Evolutionary conservation across 2,113 vertebrate species (phyloP).

Genomic region (Chelonoidis abingdonii): DNA sequence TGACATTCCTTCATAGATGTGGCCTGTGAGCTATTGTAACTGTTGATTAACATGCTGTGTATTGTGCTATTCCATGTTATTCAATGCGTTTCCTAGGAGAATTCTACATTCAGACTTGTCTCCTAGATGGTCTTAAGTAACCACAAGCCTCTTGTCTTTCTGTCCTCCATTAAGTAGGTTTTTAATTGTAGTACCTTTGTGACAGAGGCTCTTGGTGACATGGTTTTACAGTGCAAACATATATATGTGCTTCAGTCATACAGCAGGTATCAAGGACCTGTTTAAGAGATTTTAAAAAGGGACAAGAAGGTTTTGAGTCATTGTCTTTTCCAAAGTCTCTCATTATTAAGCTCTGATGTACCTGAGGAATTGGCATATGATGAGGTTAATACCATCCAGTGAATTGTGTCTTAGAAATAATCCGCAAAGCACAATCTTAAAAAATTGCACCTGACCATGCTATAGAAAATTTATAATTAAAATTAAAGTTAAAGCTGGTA

Average conservation of each 20-base stretch:
- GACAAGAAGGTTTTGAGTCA: not conserved
- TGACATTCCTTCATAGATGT: not conserved
- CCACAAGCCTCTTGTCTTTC: fast-evolving
- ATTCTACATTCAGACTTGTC: not conserved
- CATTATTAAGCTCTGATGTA: not conserved
- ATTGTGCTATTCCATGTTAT: not conserved
- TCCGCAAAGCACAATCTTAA: not conserved
- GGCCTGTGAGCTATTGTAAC: not conserved
- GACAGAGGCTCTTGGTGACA: not conserved
- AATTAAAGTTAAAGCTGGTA: not conserved
- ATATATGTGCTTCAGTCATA: not conserved
- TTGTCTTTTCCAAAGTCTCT: not conserved
- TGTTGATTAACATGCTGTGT: not conserved
- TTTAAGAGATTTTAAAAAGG: conserved; percentile 23
- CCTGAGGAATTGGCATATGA: not conserved
- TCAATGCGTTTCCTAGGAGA: not conserved
- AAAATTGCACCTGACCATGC: not conserved
- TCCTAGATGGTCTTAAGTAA: not conserved
- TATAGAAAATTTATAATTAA: not conserved
- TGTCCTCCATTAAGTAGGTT: not conserved
- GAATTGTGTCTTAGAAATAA: not conserved
- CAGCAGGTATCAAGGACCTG: not conserved
- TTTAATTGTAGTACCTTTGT: not conserved
- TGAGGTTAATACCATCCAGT: not conserved
- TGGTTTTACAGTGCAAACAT: not conserved